A percentile compares a stretch with the other conserved stretches of the same genome.
Conservation (phyloP, 1,140 invertebrate species). For the Muscidifurax raptorellus region DNA sequence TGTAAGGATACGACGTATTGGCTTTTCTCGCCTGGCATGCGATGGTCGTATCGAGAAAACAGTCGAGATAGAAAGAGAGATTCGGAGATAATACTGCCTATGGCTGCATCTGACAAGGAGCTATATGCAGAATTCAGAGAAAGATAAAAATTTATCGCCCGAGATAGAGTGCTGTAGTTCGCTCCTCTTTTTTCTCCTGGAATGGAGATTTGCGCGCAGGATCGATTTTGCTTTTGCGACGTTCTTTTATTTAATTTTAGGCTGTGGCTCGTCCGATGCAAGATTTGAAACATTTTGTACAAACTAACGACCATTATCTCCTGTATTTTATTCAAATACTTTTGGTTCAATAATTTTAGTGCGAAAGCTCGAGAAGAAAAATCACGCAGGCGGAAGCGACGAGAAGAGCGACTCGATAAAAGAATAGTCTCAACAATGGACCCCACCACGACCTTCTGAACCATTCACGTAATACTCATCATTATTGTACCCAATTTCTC, state of each 20-base stretch:
- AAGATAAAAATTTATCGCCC: background rate
- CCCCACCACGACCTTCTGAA: background rate
- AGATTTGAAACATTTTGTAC: too few relatives aligned
- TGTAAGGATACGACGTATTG: conserved; percentile 53
- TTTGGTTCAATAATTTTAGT: too few relatives aligned
- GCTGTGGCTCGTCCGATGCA: too few relatives aligned
- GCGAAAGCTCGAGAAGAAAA: too few relatives aligned
- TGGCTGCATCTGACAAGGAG: conserved; percentile 33
- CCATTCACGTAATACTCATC: background rate
- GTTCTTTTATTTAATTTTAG: background rate
- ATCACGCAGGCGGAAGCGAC: too few relatives aligned
- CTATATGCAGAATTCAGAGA: background rate
- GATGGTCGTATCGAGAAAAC: background rate
- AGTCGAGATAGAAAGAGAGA: conserved; percentile 16
- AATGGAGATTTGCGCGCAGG: background rate
- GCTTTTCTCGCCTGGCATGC: background rate
- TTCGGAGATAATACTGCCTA: background rate
- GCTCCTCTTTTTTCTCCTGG: background rate
- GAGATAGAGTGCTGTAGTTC: background rate
- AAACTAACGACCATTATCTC: too few relatives aligned
- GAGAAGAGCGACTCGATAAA: background rate
- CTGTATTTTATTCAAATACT: too few relatives aligned
- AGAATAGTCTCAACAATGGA: background rate
- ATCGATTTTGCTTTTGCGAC: background rate
- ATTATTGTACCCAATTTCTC: background rate